Evolutionary conservation across 2,888 invertebrate species (phyloP).

Genomic region (Cheilosia soror): DNA sequence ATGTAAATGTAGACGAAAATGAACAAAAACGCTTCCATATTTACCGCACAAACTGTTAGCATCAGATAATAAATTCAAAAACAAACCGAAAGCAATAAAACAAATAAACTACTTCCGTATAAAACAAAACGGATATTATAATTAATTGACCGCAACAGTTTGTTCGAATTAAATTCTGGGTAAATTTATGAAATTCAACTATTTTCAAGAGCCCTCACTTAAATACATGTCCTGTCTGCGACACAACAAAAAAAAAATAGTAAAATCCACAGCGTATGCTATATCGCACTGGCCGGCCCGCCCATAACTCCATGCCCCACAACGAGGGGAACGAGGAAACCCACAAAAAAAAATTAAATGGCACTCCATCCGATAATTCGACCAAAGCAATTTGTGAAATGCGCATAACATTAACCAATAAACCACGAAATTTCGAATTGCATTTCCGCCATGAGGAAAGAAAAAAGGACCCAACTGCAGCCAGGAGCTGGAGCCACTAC

Average conservation of each 20-base stretch:
- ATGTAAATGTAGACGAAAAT: not conserved
- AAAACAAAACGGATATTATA: constrained; percentile 43
- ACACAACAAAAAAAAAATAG: constrained; percentile 18
- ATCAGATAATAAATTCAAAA: constrained; percentile 11
- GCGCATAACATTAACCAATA: constrained; percentile 77
- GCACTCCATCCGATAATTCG: constrained; percentile 76
- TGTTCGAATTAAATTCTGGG: constrained; percentile 53
- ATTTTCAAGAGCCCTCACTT: constrained; percentile 47
- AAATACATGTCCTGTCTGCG: constrained; percentile 34
- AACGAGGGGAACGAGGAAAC: constrained; percentile 5
- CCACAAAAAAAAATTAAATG: constrained; percentile 61
- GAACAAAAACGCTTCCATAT: not conserved
- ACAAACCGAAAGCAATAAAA: constrained; percentile 33
- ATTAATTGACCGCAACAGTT: constrained; percentile 70
- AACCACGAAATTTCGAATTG: constrained; percentile 76
- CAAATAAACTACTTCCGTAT: constrained; percentile 30
- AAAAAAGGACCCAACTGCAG: constrained; percentile 5
- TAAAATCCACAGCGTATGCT: constrained; percentile 28
- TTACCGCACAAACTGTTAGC: not conserved
- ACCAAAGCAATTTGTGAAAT: constrained; percentile 76
- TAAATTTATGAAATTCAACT: constrained; percentile 63
- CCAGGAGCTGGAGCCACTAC: not conserved
- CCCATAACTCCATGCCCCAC: constrained; percentile 31
- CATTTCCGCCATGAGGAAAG: constrained; percentile 63
- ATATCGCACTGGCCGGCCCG: constrained; percentile 16